Base-by-base conservation (phyloP, 2,113 vertebrate species). In the Fukomys damarensis region DNA sequence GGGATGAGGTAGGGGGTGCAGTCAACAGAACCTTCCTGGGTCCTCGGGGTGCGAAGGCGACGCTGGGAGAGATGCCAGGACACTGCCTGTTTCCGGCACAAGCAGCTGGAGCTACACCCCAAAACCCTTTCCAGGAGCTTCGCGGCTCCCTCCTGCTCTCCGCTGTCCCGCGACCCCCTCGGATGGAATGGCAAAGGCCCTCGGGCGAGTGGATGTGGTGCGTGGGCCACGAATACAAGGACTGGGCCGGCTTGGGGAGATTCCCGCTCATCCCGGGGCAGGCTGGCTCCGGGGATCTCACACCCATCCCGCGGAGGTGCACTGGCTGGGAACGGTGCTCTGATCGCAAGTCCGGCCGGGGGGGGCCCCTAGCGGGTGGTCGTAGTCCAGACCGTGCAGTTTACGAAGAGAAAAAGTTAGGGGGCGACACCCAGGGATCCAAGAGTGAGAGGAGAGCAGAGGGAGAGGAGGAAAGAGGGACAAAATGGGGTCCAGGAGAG, bases 351-450 rank as follows among this genome's bases (percentile, higher is more conserved):
- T 68, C 5, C 26, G 28, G 82, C n/a, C 28, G 49, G 13, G 4
- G 82, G 49, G 13, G 4, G 82, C 76, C 46, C 76, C 76, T 49
- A 80, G 76, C 46, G 35, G 76, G 52, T 49, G 5, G 54, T 63
- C 83, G 79, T 61, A 49, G 70, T 63, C 72, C 90, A 96, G 28
- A 89, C 32, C 0, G 1, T 22, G 66, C 88, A 95, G 86, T 89
- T 89, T 61, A 8, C 46, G 66, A 87, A 79, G 38, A 95, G 85
- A 89, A 88, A 97, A 98, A 97, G 95, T 97, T 96, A 46, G 66
- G 93, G 91, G 92, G 41, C 43, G 77, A 84, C 82, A 81, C 61
- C 77, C 89, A 1, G 13, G 84, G 30, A 89, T 20, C 61, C 63
- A 13, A 28, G 52, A 54, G 35, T 17, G 38, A 81, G 65, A 68